Evolutionary conservation across 2,888 invertebrate species (phyloP), one percentile per base, ranked within the genome.

Genomic region (Eilema sororculum): DNA sequence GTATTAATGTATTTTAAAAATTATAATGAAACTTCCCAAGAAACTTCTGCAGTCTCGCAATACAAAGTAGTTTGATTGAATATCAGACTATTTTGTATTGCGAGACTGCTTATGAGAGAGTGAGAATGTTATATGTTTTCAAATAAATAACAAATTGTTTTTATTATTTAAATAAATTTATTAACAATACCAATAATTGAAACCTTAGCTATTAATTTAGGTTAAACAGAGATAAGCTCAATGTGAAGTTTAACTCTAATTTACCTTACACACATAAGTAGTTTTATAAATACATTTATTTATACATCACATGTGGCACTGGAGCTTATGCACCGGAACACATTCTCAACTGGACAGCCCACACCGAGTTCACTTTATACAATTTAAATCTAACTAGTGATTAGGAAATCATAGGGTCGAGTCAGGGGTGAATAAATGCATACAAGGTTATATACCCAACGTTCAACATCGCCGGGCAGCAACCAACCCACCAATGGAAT

Each of bases 111-210:
- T n/a, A n/a, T n/a, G n/a, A n/a, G n/a, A n/a, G n/a, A n/a, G n/a
- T n/a, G n/a, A n/a, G n/a, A n/a, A 37, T 22, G 4, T 37, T 2
- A 62, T 22, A 4, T 3, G 2, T 62, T 12, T 62, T 22, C 24
- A 52, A 46, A 64, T 28, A 25, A 3, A 2, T 13, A 20, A 59
- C 24, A 68, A 25, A 9, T n/a, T 20, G 69, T 57, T 20, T 3
- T n/a, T 24, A 69, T 75, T 78, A 76, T 82, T 82, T 83, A 82
- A 85, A 84, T 86, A 86, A 86, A 86, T 90, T 90, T 91, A 91
- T 87, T 91, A 90, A 88, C 88, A 90, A 86, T 88, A 88, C 87
- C 87, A 90, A 87, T 89, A 83, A 82, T 87, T 88, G 84, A 86
- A 86, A 87, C 77, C 88, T 89, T 90, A 89, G 78, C 83, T 85